Conservation (phyloP, 2,113 vertebrate genomes). For the Mola mola region DNA sequence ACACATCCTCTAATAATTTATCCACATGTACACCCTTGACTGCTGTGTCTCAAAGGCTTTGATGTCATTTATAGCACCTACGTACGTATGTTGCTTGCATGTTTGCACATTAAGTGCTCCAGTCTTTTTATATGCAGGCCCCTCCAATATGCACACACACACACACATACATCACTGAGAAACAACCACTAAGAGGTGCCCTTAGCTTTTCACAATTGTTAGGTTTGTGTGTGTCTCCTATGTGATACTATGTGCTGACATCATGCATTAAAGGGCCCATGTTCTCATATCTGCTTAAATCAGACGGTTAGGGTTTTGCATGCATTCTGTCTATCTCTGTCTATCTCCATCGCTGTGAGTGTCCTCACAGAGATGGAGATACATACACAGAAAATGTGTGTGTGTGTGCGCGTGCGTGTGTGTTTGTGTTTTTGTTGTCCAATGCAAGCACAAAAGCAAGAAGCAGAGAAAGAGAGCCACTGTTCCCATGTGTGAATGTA, state of each 20-base stretch:
- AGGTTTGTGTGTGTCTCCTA: slow-evolving; percentile 25
- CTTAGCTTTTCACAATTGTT: slow-evolving; percentile 18
- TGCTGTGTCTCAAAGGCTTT: slow-evolving; percentile 48
- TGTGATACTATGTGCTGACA: slow-evolving; percentile 42
- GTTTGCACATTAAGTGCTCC: not conserved
- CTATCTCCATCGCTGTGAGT: not conserved
- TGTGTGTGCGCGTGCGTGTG: not conserved
- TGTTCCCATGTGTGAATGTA: slow-evolving; percentile 3
- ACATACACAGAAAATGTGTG: too few relatives aligned
- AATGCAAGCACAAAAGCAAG: not conserved
- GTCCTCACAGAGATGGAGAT: too few relatives aligned
- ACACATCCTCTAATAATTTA: slow-evolving; percentile 49
- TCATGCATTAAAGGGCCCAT: slow-evolving; percentile 33
- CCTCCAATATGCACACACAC: not conserved
- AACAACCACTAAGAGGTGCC: slow-evolving; percentile 10
- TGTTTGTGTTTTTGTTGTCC: not conserved
- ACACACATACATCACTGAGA: too few relatives aligned
- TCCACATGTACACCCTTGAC: slow-evolving; percentile 41
- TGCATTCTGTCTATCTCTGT: too few relatives aligned
- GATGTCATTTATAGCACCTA: slow-evolving; percentile 43
- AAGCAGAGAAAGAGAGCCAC: slow-evolving; percentile 3
- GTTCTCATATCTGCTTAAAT: slow-evolving; percentile 39
- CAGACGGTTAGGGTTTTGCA: too few relatives aligned
- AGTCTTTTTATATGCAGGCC: not conserved
- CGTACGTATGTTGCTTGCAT: too few relatives aligned